Evolutionary conservation across 2,888 invertebrate species (phyloP).

Genomic region (Cerastoderma edule): DNA sequence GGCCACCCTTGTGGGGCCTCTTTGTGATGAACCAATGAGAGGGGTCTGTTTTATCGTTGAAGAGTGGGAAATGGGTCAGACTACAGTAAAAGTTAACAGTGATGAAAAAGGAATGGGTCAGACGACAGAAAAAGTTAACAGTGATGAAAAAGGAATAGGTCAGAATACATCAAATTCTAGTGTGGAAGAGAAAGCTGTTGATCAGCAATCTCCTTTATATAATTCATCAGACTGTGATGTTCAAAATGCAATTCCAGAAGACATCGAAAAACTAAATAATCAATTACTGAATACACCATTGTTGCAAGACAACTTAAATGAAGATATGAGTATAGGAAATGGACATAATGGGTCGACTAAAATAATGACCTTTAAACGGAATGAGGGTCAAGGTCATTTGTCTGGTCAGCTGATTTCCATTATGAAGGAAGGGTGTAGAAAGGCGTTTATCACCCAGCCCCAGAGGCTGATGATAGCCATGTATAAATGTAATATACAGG

Average conservation of each 20-base stretch:
- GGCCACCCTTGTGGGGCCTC: slow-evolving; percentile 93
- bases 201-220: too few relatives aligned
- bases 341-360: too few relatives aligned
- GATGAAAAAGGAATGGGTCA: slow-evolving; percentile 22
- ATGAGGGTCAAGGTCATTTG: slow-evolving; percentile 78
- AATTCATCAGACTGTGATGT: too few relatives aligned
- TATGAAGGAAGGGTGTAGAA: slow-evolving; percentile 93
- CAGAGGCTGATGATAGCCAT: slow-evolving; percentile 97
- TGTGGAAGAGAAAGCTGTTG: neutral
- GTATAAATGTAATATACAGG: slow-evolving; percentile 93
- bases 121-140: neutral
- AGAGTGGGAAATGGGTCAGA: slow-evolving; percentile 87
- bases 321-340: too few relatives aligned
- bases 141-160: slow-evolving; percentile 21
- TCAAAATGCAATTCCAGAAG: too few relatives aligned
- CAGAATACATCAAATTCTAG: neutral
- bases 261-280: too few relatives aligned
- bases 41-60: slow-evolving; percentile 94
- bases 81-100: neutral
- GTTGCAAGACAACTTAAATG: too few relatives aligned
- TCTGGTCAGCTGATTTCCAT: slow-evolving; percentile 96
- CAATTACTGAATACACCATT: too few relatives aligned
- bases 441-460: slow-evolving; percentile 94
- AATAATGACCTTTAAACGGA: too few relatives aligned
- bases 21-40: slow-evolving; percentile 98